Evolutionary conservation across 2,113 vertebrate species (phyloP), one percentile per base, ranked within the genome.

Genomic region (Clarias macrocephalus): DNA sequence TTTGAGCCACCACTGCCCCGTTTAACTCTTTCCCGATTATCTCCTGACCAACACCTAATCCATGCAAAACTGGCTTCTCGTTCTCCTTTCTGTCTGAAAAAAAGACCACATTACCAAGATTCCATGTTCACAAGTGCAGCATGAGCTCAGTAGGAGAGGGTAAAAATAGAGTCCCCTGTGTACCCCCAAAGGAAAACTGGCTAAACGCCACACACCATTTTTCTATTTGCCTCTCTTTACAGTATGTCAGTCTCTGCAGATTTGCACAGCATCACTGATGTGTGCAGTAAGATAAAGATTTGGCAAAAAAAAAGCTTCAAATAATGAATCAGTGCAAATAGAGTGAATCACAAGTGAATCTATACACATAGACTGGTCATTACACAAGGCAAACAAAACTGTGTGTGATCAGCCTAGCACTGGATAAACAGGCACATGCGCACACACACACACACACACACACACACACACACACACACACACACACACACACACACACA

Each of bases 41-140:
- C 13, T 56, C 8, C 54, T 80, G 18, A 28, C 56, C 7, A 79
- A 4, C 13, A 18, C 1, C 6, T n/a, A 21, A 1, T n/a, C n/a
- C 23, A 0, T 42, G 11, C 30, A 63, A 42, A 48, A 65, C 18
- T 12, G 37, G 12, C 11, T 65, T n/a, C 75, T 80, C 73, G 65
- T 86, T 88, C 75, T 28, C 25, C 66, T 37, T 5, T 21, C 54
- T 68, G 68, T 62, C 6, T 0, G 57, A 82, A 54, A 84, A 73
- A 86, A 23, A 79, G 23, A 56, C 15, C 21, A 70, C 81, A 65
- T 88, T 88, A 84, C 81, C 42, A 57, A 84, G 28, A 83, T 88
- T 66, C 30, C n/a, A 56, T 87, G 25, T 48, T 82, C 60, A 86
- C 65, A 72, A 73, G 75, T 87, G 42, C 76, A 66, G 65, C 52